Percentiles rank a stretch among this genome's conserved stretches.
Evolutionary conservation across 2,797 vertebrate species (phyloP).

Genomic region (Coregonus suidteri): DNA sequence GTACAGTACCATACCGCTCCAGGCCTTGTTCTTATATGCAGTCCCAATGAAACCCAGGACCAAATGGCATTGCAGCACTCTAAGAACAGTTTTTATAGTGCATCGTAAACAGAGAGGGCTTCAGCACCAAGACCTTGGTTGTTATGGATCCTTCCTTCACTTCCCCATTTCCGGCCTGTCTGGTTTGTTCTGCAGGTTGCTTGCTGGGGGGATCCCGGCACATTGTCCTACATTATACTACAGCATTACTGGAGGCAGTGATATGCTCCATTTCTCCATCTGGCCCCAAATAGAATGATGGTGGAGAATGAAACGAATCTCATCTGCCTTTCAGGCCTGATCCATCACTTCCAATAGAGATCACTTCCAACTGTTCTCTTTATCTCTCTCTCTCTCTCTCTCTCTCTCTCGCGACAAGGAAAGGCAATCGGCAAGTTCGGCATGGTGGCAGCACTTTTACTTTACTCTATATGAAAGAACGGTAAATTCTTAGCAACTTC

Average conservation of each 20-base stretch:
- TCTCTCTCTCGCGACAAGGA: too few relatives aligned
- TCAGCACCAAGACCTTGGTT: neutral
- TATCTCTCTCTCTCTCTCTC: neutral
- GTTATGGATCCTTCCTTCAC: neutral
- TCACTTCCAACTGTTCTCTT: too few relatives aligned
- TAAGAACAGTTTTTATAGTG: neutral
- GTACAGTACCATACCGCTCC: neutral
- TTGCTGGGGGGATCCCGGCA: slow-evolving; percentile 14
- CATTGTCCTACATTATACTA: neutral
- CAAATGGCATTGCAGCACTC: slow-evolving; percentile 6
- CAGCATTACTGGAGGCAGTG: slow-evolving; percentile 11
- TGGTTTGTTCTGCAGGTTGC: neutral
- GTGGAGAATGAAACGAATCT: neutral
- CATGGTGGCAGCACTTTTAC: too few relatives aligned
- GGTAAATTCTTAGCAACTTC: too few relatives aligned
- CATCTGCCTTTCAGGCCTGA: slow-evolving; percentile 24
- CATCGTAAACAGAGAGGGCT: neutral
- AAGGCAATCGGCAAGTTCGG: too few relatives aligned
- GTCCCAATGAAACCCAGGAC: slow-evolving; percentile 8
- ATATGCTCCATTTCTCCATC: slow-evolving; percentile 15
- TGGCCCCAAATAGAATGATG: slow-evolving; percentile 8
- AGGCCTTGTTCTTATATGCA: neutral
- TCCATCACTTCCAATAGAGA: slow-evolving; percentile 17
- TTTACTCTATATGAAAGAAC: too few relatives aligned
- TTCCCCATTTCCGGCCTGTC: neutral